These are phyloP conservation scores for Odontamblyopus lacepedii DNA, from an alignment of 2,797 vertebrate species.

Conservation along the genomic window DNA sequence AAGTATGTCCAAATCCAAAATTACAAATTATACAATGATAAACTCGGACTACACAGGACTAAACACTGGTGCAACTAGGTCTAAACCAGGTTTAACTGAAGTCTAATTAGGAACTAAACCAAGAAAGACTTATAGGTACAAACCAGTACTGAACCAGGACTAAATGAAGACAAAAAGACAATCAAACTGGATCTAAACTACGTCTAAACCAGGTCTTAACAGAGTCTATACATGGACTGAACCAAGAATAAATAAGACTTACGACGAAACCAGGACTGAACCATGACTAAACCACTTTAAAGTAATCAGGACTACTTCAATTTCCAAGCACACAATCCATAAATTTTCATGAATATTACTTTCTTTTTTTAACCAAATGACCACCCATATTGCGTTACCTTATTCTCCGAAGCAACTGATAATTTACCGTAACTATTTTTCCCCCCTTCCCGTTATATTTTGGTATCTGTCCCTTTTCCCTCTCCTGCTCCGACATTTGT, in stretches of 20 bases:
- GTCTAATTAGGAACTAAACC: background rate
- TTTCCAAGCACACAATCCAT: background rate
- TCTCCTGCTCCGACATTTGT: slow-evolving; percentile 48
- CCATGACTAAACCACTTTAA: background rate
- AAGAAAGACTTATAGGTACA: background rate
- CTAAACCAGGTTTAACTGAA: background rate
- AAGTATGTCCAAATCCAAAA: background rate
- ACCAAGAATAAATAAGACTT: background rate
- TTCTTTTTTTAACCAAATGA: background rate
- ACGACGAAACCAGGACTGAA: background rate
- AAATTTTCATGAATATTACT: background rate
- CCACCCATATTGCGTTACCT: slow-evolving; percentile 38
- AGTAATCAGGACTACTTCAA: background rate
- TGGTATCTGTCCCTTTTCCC: slow-evolving; percentile 19
- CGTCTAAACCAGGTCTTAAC: background rate
- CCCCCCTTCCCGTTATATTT: slow-evolving; percentile 27
- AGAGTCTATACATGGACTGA: background rate
- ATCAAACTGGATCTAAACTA: background rate
- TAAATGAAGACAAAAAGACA: background rate
- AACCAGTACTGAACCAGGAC: background rate
- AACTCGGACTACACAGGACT: background rate
- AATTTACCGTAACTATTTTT: slow-evolving; percentile 34
- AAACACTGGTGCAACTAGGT: background rate
- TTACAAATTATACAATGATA: too few relatives aligned
- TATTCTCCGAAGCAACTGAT: slow-evolving; percentile 42